Evolutionary conservation across 2,888 invertebrate species (phyloP).

Genomic region (Leuctra nigra): DNA sequence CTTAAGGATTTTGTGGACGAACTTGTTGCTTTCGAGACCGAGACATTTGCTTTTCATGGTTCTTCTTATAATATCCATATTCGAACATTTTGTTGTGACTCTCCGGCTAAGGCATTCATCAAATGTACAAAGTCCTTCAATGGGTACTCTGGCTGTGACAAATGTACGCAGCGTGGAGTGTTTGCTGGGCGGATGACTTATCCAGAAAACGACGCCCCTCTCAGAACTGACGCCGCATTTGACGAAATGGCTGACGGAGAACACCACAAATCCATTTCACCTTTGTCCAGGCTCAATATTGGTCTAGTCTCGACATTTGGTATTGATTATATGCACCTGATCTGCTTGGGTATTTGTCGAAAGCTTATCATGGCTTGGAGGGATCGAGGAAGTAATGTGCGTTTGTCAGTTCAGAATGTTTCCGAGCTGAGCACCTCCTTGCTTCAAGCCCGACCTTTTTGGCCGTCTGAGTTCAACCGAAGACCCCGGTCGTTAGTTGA

Average conservation of each 20-base stretch:
- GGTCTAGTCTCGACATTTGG: conserved; percentile 19
- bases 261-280: conserved; percentile 1
- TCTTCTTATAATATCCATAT: no score
- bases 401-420: neutral
- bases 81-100: no score
- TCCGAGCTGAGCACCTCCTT: no score
- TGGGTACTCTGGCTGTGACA: neutral
- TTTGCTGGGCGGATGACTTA: neutral
- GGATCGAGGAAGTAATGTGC: neutral
- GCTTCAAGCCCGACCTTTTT: neutral
- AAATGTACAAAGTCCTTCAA: neutral
- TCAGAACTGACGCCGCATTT: neutral
- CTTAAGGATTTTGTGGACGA: no score
- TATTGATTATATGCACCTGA: neutral
- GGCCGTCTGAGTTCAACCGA: conserved; percentile 31
- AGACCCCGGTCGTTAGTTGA: conserved; percentile 32
- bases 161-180: no score
- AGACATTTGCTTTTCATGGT: no score
- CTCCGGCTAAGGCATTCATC: neutral
- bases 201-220: neutral
- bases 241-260: neutral
- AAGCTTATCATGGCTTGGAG: no score
- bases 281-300: conserved; percentile 17
- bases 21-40: no score
- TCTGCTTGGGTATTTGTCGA: neutral